These are phyloP conservation scores for Pungitius pungitius DNA, from an alignment of 2,113 vertebrate species.

Conservation along the genomic window DNA sequence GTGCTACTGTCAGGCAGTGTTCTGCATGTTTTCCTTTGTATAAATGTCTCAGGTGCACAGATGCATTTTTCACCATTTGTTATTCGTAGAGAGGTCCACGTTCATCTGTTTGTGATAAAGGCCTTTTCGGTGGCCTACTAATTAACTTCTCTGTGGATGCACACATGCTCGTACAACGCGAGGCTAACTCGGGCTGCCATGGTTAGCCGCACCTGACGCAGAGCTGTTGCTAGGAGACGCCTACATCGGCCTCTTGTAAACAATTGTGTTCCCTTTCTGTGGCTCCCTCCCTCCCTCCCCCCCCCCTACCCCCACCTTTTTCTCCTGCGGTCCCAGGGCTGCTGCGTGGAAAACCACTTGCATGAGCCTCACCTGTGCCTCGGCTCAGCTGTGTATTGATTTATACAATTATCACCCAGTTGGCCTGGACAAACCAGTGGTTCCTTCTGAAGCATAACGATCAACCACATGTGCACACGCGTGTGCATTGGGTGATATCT, in stretches of 20 bases:
- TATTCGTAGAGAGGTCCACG: neutral
- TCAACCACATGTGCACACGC: neutral
- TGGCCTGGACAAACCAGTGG: conserved; percentile 18
- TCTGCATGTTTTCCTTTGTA: neutral
- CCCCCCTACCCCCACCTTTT: no score
- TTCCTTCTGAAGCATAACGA: neutral
- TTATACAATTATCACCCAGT: conserved; percentile 66
- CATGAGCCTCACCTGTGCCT: conserved; percentile 76
- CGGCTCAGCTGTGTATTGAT: conserved; percentile 67
- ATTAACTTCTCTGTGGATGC: conserved; percentile 7
- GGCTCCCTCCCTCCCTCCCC: conserved; percentile 54
- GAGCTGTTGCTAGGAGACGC: conserved; percentile 88
- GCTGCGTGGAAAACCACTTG: conserved; percentile 51
- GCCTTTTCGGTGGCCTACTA: conserved; percentile 5
- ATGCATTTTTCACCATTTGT: neutral
- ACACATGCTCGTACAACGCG: conserved; percentile 28
- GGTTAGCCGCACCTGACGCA: conserved; percentile 83
- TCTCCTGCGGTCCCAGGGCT: conserved; percentile 61
- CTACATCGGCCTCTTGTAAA: conserved; percentile 86
- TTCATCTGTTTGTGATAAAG: neutral
- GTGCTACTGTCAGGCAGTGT: conserved; percentile 6
- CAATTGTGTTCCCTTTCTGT: conserved; percentile 81
- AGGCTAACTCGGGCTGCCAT: conserved; percentile 78
- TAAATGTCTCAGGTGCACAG: no score
- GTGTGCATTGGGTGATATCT: neutral